Evolutionary conservation across 2,113 vertebrate species (phyloP).

Genomic region (Xenus cinereus): DNA sequence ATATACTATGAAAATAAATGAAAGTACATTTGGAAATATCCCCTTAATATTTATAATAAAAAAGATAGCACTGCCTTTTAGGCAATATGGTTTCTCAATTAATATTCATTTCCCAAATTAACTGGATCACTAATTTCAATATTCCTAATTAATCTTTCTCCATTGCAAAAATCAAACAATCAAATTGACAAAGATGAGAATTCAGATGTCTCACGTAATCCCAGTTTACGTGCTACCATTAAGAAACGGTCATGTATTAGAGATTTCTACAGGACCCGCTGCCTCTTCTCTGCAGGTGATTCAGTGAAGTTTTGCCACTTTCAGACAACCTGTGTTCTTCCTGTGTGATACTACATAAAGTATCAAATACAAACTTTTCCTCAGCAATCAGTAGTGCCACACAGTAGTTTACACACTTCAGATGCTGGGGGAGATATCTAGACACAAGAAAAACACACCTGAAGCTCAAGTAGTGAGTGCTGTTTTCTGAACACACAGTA

Average conservation of each 20-base stretch:
- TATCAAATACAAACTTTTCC: not conserved
- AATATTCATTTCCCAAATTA: not conserved
- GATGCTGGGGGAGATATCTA: not conserved
- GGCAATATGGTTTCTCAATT: not conserved
- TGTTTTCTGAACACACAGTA: not conserved
- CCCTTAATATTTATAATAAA: not conserved
- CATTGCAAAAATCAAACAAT: not conserved
- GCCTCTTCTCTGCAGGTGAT: not conserved
- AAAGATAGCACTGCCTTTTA: not conserved
- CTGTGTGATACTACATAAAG: not conserved
- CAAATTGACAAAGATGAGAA: not conserved
- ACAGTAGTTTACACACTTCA: not conserved
- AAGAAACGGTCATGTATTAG: not conserved
- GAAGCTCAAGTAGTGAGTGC: not conserved
- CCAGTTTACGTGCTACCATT: not conserved
- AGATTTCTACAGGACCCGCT: not conserved
- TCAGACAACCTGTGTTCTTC: not conserved
- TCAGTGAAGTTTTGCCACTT: not conserved
- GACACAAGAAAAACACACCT: not conserved
- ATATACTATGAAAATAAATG: not conserved
- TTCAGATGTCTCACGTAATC: not conserved
- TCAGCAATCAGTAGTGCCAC: fast-evolving
- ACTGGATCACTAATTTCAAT: not conserved
- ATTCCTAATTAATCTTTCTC: not conserved
- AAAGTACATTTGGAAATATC: not conserved